These are phyloP conservation scores for Tenthredo livida DNA, from an alignment of 2,888 invertebrate genomes.

Conservation along the genomic window DNA sequence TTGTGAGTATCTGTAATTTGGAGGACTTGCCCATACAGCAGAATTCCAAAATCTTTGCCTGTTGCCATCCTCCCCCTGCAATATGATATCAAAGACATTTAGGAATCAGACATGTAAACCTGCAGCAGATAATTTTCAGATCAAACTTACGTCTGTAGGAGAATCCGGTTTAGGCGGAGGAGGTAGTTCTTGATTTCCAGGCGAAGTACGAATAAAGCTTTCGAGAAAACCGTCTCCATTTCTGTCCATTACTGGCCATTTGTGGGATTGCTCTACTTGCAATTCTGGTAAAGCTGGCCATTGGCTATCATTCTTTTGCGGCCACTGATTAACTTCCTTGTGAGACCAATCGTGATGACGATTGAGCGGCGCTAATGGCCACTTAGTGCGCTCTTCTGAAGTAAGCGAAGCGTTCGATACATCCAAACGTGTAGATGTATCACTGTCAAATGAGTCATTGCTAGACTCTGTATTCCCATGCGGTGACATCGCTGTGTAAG, in stretches of 20 bases:
- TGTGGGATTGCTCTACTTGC: conserved; percentile 60
- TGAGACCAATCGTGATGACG: conserved; percentile 64
- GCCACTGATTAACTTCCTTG: conserved; percentile 62
- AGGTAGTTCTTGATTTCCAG: conserved; percentile 32
- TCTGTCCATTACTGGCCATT: conserved; percentile 68
- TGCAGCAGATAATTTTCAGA: neutral
- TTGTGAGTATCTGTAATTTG: conserved; percentile 68
- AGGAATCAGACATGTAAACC: neutral
- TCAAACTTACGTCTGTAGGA: conserved; percentile 75
- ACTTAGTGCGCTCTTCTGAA: conserved; percentile 64
- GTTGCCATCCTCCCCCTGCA: conserved; percentile 58
- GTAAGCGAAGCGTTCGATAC: conserved; percentile 59
- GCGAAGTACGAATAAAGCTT: conserved; percentile 53
- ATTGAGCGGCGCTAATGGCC: conserved; percentile 56
- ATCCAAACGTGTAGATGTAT: conserved; percentile 61
- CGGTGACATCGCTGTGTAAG: conserved; percentile 65
- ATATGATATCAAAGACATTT: neutral
- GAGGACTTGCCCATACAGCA: conserved; percentile 73
- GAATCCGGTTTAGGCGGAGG: conserved; percentile 78
- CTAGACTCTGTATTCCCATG: conserved; percentile 73
- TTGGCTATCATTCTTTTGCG: conserved; percentile 63
- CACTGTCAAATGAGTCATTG: conserved; percentile 72
- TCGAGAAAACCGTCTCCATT: conserved; percentile 68
- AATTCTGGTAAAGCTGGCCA: conserved; percentile 65
- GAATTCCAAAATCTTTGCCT: conserved; percentile 69